A percentile compares a stretch with the other conserved stretches of the same genome.
Conservation (phyloP, 2,797 vertebrate species). For the Naso thynnoides region DNA sequence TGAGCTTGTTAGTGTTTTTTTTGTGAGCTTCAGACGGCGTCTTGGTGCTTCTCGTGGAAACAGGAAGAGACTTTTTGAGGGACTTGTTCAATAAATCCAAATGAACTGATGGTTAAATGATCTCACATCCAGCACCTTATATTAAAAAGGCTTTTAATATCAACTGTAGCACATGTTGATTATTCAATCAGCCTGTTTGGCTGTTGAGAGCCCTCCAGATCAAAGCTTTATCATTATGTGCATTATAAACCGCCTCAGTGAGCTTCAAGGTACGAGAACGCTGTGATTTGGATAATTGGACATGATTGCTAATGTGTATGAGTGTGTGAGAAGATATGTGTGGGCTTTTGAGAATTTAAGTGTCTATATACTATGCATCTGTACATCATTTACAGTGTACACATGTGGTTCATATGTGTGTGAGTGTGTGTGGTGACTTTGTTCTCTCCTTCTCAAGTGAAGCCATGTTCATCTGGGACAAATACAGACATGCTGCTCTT, state of each 20-base stretch:
- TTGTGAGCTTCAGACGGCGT: slow-evolving; percentile 1
- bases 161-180: neutral
- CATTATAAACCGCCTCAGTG: slow-evolving; percentile 12
- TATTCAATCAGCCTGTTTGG: slow-evolving; percentile 11
- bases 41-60: slow-evolving; percentile 15
- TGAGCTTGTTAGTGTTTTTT: slow-evolving; percentile 29
- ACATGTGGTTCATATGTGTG: slow-evolving; percentile 3
- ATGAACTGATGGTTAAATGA: neutral
- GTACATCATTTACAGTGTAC: neutral
- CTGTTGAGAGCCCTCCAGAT: slow-evolving; percentile 21
- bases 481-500: neutral
- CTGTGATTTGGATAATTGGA: slow-evolving; percentile 35
- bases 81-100: neutral
- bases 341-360: neutral
- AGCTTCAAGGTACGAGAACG: neutral
- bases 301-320: slow-evolving; percentile 5
- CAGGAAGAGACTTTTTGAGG: slow-evolving; percentile 1
- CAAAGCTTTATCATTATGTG: slow-evolving; percentile 31
- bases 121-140: neutral
- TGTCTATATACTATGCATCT: neutral
- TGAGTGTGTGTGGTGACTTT: slow-evolving; percentile 25
- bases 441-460: slow-evolving; percentile 23
- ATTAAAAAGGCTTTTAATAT: slow-evolving; percentile 11
- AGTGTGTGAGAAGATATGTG: neutral
- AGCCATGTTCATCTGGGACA: slow-evolving; percentile 33